These are phyloP conservation scores for Batillaria attramentaria DNA, from an alignment of 1,140 invertebrate species.

Conservation along the genomic window DNA sequence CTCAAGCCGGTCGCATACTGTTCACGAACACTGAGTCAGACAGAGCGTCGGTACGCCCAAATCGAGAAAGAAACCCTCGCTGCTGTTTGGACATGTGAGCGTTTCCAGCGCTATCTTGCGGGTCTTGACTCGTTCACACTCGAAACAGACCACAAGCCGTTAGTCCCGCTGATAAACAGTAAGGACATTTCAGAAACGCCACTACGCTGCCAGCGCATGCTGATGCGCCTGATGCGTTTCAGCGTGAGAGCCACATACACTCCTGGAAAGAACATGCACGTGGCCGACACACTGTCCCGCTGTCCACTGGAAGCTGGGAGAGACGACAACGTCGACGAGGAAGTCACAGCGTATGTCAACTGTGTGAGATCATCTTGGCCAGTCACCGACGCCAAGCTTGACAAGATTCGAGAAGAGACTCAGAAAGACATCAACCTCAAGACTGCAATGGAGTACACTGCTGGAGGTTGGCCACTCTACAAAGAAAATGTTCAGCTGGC, in stretches of 20 bases:
- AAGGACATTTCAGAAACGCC: conserved; percentile 38
- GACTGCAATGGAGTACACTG: neutral
- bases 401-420: conserved; percentile 2
- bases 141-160: conserved; percentile 65
- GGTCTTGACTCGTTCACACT: conserved; percentile 59
- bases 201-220: conserved; percentile 41
- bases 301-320: conserved; percentile 1
- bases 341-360: conserved; percentile 18
- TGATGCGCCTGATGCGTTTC: conserved; percentile 40
- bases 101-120: conserved; percentile 73
- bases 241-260: conserved; percentile 34
- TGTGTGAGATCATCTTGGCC: conserved; percentile 16
- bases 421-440: neutral
- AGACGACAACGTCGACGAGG: neutral
- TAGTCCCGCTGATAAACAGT: conserved; percentile 51
- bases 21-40: conserved; percentile 43
- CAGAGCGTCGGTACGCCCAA: conserved; percentile 73
- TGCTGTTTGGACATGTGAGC: conserved; percentile 73
- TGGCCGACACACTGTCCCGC: conserved; percentile 41
- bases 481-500: neutral
- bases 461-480: neutral
- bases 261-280: conserved; percentile 38
- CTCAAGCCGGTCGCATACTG: conserved; percentile 42
- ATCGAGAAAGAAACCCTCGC: conserved; percentile 75
- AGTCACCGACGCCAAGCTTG: conserved; percentile 20